Evolutionary conservation across 1,140 invertebrate genomes (phyloP), one percentile per base, ranked within the genome.

Genomic region (Psix sp.): DNA sequence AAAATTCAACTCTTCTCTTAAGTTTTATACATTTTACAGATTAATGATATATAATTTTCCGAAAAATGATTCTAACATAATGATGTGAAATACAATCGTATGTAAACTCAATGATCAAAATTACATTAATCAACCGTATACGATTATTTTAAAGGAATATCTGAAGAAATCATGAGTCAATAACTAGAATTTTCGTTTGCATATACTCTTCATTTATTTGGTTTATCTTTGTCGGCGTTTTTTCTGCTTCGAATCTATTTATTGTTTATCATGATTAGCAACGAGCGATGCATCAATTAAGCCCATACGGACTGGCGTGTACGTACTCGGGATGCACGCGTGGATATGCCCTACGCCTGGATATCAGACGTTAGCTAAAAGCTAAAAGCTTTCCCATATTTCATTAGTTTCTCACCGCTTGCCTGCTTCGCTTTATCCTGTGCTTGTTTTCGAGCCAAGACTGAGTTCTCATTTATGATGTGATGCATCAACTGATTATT

Each of bases 351-450:
- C 52, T 54, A 51, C 43, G 60, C 59, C 33, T 68, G 73, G 77
- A 84, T 80, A 82, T 83, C 81, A 84, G 81, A 84, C 81, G 79
- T 82, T 82, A 73, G 80, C 81, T 84, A 84, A 84, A 84, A 84
- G 82, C 82, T 84, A 84, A 84, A 84, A 84, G 82, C 82, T 84
- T 84, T 83, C 81, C 82, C 82, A 84, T 84, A 84, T 84, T 84
- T 84, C 82, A 84, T 84, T 84, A 84, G 80, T 82, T 78, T 74
- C 81, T 80, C 76, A 75, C 72, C 66, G 73, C 74, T 72, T 76
- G 63, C 68, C 68, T 68, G 56, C 43, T 60, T 68, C 48, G 43
- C 54, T 77, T 29, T 73, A 62, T 54, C 46, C 59, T 63, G 13
- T 43, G 59, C 59, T 68, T 65, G 70, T 77, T 73, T 17, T 57